These are phyloP conservation scores for Potamilus streckersoni DNA, from an alignment of 1,140 invertebrate genomes.

Conservation along the genomic window DNA sequence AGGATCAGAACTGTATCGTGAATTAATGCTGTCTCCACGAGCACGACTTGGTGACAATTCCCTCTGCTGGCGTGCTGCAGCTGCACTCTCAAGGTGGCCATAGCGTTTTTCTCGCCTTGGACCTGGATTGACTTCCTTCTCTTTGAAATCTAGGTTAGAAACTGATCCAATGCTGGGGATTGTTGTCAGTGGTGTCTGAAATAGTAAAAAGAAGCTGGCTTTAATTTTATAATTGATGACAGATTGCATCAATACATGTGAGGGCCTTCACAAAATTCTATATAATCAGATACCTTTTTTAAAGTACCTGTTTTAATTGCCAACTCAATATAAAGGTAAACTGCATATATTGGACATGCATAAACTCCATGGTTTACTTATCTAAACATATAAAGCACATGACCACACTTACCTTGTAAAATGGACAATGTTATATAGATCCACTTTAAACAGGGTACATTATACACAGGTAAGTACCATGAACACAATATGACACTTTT, in stretches of 20 bases:
- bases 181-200: constrained; percentile 25
- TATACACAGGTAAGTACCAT: too few relatives aligned
- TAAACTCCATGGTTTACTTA: too few relatives aligned
- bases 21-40: constrained; percentile 74
- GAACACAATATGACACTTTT: too few relatives aligned
- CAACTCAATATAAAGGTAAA: too few relatives aligned
- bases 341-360: too few relatives aligned
- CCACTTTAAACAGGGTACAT: too few relatives aligned
- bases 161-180: constrained; percentile 2
- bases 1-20: constrained; percentile 80
- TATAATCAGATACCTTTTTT: too few relatives aligned
- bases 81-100: constrained; percentile 65
- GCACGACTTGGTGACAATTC: constrained; percentile 66
- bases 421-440: too few relatives aligned
- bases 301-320: too few relatives aligned
- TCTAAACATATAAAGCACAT: too few relatives aligned
- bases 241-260: not conserved
- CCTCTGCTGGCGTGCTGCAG: constrained; percentile 54
- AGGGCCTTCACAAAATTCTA: not conserved
- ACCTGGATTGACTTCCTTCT: constrained; percentile 21
- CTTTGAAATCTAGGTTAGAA: constrained; percentile 38
- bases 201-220: constrained; percentile 19
- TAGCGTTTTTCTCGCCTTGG: constrained; percentile 64
- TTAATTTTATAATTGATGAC: not conserved
- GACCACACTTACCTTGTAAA: too few relatives aligned